A percentile compares a stretch with the other conserved stretches of the same genome.
phyloP scores from a whole-genome alignment of 2,113 vertebrate species.

The Aviceda subcristata region DNA sequence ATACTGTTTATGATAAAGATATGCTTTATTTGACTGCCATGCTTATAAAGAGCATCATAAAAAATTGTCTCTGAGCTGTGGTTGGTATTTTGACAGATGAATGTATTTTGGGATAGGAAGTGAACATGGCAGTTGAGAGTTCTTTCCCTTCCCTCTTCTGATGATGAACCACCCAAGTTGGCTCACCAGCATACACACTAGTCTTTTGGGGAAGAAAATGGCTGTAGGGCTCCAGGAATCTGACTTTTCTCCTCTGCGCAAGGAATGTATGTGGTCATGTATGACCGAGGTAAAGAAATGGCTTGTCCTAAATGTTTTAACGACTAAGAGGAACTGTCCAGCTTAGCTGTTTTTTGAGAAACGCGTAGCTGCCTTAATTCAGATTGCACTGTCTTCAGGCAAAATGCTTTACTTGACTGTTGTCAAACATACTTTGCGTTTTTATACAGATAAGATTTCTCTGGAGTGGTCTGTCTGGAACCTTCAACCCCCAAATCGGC shows the following conservation, averaged over 20 bases:
- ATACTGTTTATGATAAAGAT: background rate
- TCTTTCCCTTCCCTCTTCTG: background rate
- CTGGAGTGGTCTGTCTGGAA: background rate
- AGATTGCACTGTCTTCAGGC: background rate
- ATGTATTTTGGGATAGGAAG: background rate
- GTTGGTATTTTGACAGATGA: background rate
- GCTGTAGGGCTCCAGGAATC: background rate
- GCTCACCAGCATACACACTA: background rate
- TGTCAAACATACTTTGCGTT: background rate
- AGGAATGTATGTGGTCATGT: background rate
- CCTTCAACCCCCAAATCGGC: fast-evolving
- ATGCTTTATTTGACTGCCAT: background rate
- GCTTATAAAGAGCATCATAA: background rate
- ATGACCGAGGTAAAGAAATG: background rate
- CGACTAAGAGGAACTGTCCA: background rate
- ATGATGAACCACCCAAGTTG: background rate
- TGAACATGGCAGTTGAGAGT: background rate
- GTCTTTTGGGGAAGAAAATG: background rate
- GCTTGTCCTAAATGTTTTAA: background rate
- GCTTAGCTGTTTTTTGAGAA: background rate
- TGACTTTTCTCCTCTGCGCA: background rate
- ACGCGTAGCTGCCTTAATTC: fast-evolving
- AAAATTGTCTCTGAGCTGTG: background rate
- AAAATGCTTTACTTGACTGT: background rate
- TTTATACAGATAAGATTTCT: background rate